Evolutionary conservation across 2,888 invertebrate species (phyloP).

Genomic region (Meteorus colon): DNA sequence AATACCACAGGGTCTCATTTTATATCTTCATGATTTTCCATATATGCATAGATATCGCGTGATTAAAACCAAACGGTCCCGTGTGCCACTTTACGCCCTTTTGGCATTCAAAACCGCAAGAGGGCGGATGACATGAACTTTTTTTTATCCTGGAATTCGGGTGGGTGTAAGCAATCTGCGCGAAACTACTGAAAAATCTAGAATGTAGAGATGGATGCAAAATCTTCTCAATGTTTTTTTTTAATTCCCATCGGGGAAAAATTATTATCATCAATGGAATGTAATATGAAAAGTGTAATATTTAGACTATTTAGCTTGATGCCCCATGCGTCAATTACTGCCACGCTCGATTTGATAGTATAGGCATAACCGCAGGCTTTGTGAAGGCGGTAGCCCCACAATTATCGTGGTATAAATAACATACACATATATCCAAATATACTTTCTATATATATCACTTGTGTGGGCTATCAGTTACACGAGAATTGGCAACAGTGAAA

Average conservation of each 20-base stretch:
- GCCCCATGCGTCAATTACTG: conserved; percentile 18
- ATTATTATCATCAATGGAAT: background rate
- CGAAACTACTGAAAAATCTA: no score
- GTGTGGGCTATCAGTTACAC: background rate
- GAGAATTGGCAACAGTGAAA: background rate
- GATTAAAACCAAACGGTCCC: no score
- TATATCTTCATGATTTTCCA: background rate
- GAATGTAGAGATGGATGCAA: no score
- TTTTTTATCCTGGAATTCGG: no score
- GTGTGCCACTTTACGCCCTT: no score
- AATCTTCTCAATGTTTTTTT: no score
- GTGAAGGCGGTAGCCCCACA: background rate
- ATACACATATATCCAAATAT: background rate
- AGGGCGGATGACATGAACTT: no score
- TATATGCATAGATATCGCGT: background rate
- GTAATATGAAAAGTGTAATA: background rate
- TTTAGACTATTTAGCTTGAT: background rate
- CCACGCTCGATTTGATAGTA: conserved; percentile 5
- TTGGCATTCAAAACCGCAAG: no score
- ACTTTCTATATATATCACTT: background rate
- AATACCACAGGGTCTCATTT: background rate
- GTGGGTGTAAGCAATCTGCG: no score
- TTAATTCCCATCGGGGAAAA: no score
- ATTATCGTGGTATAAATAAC: background rate
- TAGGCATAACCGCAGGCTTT: conserved; percentile 19